These are phyloP conservation scores for Sebastes kiyomatsui DNA, from an alignment of 2,797 vertebrate species.

Conservation along the genomic window DNA sequence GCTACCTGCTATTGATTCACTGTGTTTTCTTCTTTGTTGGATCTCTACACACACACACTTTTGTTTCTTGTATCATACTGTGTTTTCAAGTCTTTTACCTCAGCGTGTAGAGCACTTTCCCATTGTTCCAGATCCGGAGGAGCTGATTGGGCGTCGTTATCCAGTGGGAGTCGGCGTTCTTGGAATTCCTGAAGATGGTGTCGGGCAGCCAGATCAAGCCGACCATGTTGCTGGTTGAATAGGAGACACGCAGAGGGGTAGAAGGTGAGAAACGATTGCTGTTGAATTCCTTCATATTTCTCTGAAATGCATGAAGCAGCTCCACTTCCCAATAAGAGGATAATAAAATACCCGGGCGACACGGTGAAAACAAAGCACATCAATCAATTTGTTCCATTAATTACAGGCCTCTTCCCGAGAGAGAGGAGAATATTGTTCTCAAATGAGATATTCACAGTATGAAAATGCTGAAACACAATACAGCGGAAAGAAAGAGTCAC, in stretches of 20 bases:
- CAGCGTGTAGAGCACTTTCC: constrained; percentile 93
- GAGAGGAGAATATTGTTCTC: constrained; percentile 37
- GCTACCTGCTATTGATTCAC: background rate
- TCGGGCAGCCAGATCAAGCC: constrained; percentile 95
- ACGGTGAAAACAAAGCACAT: constrained; percentile 55
- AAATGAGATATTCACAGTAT: constrained; percentile 48
- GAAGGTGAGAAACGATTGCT: constrained; percentile 2
- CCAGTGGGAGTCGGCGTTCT: constrained; percentile 93
- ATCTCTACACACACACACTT: background rate
- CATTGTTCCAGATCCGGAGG: constrained; percentile 93
- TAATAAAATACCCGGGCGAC: constrained; percentile 40
- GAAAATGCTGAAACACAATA: constrained; percentile 33
- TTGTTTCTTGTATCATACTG: background rate
- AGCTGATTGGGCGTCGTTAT: constrained; percentile 95
- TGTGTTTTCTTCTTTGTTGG: background rate
- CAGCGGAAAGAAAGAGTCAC: background rate
- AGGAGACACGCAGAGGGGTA: background rate
- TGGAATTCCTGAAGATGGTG: constrained; percentile 95
- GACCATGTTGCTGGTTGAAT: constrained; percentile 90
- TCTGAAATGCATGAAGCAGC: constrained; percentile 18
- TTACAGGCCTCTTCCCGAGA: constrained; percentile 46
- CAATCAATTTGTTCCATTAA: constrained; percentile 70
- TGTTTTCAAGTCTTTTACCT: constrained; percentile 76
- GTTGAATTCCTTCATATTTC: constrained; percentile 6
- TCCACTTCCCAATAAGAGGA: constrained; percentile 28